These are phyloP conservation scores for Synanceia verrucosa DNA, from an alignment of 2,797 vertebrate genomes.

Conservation along the genomic window DNA sequence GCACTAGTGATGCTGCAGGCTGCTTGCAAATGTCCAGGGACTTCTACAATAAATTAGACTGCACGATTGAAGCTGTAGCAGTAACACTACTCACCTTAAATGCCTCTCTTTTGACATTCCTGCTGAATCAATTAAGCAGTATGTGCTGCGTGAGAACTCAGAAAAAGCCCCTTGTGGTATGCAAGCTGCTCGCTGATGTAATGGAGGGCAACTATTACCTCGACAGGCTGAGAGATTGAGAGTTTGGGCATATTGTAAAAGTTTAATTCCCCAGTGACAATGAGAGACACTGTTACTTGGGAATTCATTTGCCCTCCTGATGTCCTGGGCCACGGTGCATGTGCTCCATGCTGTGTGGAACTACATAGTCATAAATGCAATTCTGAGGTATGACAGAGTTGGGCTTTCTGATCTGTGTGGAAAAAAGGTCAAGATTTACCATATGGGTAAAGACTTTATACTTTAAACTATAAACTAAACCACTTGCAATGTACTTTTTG, in stretches of 20 bases:
- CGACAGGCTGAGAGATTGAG: conserved; percentile 39
- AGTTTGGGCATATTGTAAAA: conserved; percentile 44
- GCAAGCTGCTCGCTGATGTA: conserved; percentile 65
- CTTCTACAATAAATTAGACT: conserved; percentile 47
- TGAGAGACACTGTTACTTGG: conserved; percentile 30
- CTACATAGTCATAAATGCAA: conserved; percentile 22
- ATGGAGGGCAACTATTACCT: conserved; percentile 65
- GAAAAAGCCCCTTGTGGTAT: conserved; percentile 54
- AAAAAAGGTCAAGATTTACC: background rate
- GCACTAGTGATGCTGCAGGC: conserved; percentile 23
- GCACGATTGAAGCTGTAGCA: conserved; percentile 34
- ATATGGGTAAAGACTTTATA: background rate
- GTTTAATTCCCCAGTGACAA: conserved; percentile 46
- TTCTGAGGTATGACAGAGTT: background rate
- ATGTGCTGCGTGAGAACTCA: conserved; percentile 54
- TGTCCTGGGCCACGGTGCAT: conserved; percentile 11
- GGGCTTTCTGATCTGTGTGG: conserved; percentile 4
- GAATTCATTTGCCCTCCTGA: conserved; percentile 35
- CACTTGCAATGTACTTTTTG: background rate
- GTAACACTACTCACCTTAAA: conserved; percentile 54
- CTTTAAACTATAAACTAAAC: conserved; percentile 4
- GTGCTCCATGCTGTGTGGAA: conserved; percentile 10
- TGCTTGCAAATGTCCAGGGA: conserved; percentile 39
- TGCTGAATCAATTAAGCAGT: conserved; percentile 65
- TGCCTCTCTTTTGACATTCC: conserved; percentile 64